phyloP scores from a whole-genome alignment of 2,888 invertebrate species.

The Bruchidius siliquastri region DNA sequence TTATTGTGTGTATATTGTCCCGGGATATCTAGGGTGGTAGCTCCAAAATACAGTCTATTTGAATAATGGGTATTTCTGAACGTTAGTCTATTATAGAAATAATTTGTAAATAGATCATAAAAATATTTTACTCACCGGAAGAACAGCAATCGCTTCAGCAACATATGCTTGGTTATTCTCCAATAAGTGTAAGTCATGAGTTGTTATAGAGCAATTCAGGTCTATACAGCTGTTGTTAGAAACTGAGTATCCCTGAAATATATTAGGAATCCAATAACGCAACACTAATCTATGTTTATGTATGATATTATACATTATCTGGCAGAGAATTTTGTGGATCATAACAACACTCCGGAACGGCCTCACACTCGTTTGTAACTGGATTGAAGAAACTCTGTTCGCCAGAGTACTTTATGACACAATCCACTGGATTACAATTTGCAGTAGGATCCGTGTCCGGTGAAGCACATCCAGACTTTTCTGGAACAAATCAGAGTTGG shows the following conservation, averaged over 20 bases:
- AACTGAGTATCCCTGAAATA: slow-evolving; percentile 41
- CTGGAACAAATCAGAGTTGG: slow-evolving; percentile 5
- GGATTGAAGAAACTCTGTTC: slow-evolving; percentile 50
- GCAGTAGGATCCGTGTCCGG: slow-evolving; percentile 49
- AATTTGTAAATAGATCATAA: too few relatives aligned
- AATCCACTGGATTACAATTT: slow-evolving; percentile 52
- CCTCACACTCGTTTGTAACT: slow-evolving; percentile 37
- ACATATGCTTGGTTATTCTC: slow-evolving; percentile 23
- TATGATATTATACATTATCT: slow-evolving; percentile 8
- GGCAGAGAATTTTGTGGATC: slow-evolving; percentile 29
- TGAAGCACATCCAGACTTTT: slow-evolving; percentile 31
- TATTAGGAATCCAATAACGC: background rate
- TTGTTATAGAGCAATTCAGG: slow-evolving; percentile 38
- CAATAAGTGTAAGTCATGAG: slow-evolving; percentile 33
- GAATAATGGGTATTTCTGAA: too few relatives aligned
- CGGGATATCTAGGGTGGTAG: too few relatives aligned
- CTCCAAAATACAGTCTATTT: too few relatives aligned
- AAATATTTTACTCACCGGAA: slow-evolving; percentile 6
- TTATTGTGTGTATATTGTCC: too few relatives aligned
- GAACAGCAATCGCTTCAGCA: slow-evolving; percentile 5
- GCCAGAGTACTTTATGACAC: slow-evolving; percentile 54
- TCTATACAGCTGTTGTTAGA: slow-evolving; percentile 44
- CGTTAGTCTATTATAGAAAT: too few relatives aligned
- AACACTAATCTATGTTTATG: too few relatives aligned
- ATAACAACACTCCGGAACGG: slow-evolving; percentile 40